Evolutionary conservation across 2,113 vertebrate species (phyloP).

Genomic region (Fregetta grallaria): DNA sequence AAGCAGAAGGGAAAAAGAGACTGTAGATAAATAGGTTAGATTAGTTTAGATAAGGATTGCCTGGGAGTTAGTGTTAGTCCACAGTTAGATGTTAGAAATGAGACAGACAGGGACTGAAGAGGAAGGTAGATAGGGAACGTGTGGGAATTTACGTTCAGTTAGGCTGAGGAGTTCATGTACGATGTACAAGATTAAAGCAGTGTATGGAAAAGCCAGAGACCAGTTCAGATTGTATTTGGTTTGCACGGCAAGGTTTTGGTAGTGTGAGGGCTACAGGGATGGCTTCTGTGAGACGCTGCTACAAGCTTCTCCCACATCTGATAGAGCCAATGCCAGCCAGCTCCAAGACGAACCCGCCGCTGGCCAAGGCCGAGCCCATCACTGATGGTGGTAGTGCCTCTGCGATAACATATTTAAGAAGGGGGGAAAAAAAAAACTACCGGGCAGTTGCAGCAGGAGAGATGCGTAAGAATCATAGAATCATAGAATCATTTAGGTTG

Average conservation of each 20-base stretch:
- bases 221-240: not conserved
- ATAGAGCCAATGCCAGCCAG: not conserved
- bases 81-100: not conserved
- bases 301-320: not conserved
- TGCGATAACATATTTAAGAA: not conserved
- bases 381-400: rapidly evolving
- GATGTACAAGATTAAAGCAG: not conserved
- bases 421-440: too few species aligned
- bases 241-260: not conserved
- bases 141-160: not conserved
- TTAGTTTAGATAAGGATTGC: not conserved
- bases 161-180: not conserved
- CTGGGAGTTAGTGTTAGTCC: not conserved
- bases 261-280: not conserved
- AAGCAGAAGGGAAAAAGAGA: not conserved
- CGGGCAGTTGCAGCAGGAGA: not conserved
- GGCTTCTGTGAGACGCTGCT: not conserved
- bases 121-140: not conserved
- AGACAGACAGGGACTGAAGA: not conserved
- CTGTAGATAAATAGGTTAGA: not conserved
- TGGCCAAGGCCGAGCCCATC: not conserved
- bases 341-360: rapidly evolving
- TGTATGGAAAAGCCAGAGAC: not conserved
- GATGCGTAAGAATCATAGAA: not conserved
- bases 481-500: too few species aligned